These are phyloP conservation scores for Nerophis lumbriciformis DNA, from an alignment of 2,113 vertebrate species.

Conservation along the genomic window DNA sequence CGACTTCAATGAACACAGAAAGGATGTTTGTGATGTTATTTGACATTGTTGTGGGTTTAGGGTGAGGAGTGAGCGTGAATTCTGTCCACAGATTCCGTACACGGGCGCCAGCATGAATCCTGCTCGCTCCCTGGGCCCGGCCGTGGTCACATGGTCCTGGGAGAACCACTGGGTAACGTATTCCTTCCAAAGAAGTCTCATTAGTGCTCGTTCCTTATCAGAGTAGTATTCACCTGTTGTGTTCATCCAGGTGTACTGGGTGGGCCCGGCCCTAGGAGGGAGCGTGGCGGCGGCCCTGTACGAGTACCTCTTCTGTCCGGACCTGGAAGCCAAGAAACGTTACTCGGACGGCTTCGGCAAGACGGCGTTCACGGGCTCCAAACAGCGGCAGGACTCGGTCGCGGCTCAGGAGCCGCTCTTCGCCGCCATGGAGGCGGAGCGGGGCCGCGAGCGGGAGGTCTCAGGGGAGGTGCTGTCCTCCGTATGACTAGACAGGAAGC, in stretches of 20 bases:
- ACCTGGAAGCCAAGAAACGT: conserved; percentile 48
- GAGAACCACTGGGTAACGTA: conserved; percentile 67
- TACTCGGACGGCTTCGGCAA: conserved; percentile 77
- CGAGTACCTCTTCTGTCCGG: conserved; percentile 65
- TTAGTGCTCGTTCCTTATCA: too few relatives aligned
- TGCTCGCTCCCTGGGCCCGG: conserved; percentile 66
- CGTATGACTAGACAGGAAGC: conserved; percentile 81
- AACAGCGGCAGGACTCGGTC: conserved; percentile 78
- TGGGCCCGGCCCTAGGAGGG: conserved; percentile 63
- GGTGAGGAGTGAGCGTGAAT: neutral
- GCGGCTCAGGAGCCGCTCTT: conserved; percentile 77
- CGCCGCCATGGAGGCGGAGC: conserved; percentile 76
- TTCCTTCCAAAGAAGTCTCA: neutral
- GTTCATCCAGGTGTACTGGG: conserved; percentile 61
- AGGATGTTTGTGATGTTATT: too few relatives aligned
- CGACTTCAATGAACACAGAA: too few relatives aligned
- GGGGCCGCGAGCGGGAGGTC: conserved; percentile 59
- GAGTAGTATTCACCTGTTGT: neutral
- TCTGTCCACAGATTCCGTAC: conserved; percentile 57
- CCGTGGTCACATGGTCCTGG: conserved; percentile 58
- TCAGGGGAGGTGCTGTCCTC: conserved; percentile 83
- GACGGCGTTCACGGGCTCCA: conserved; percentile 68
- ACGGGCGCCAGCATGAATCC: conserved; percentile 74
- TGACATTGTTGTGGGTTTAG: too few relatives aligned
- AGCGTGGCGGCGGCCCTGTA: conserved; percentile 61